A percentile compares a stretch with the other conserved stretches of the same genome.
phyloP scores from a whole-genome alignment of 1,140 invertebrate species.

The Hormaphis cornu region DNA sequence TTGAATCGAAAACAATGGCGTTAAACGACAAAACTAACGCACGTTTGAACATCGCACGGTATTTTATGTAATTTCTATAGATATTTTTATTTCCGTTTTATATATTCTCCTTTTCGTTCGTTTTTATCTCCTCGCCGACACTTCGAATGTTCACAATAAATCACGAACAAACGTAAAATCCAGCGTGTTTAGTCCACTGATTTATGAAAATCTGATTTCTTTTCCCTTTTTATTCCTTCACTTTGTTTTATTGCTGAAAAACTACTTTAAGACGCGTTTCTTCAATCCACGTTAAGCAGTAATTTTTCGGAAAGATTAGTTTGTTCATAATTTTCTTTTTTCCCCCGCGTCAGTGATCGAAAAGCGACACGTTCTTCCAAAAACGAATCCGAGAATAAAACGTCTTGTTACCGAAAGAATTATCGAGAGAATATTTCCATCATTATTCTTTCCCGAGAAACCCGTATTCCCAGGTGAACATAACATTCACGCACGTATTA shows the following conservation, averaged over 20 bases:
- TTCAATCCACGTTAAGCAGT: not conserved
- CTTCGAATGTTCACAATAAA: slow-evolving; percentile 6
- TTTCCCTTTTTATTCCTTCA: not conserved
- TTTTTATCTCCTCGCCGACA: slow-evolving; percentile 2
- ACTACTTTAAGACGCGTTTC: not conserved
- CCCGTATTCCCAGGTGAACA: too few relatives aligned
- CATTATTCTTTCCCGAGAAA: too few relatives aligned
- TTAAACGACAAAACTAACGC: not conserved
- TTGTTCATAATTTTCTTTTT: not conserved
- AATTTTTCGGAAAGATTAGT: not conserved
- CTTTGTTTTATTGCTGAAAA: slow-evolving; percentile 10
- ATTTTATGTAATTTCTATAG: slow-evolving; percentile 17
- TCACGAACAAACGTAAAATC: slow-evolving; percentile 16
- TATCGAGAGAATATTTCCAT: too few relatives aligned
- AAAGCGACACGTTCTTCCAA: not conserved
- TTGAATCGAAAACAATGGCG: too few relatives aligned
- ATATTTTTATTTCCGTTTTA: not conserved
- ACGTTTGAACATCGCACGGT: not conserved
- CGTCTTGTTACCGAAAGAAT: too few relatives aligned
- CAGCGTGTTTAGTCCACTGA: slow-evolving; percentile 6
- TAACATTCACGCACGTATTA: too few relatives aligned
- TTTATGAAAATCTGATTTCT: slow-evolving; percentile 28
- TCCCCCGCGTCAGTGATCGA: not conserved
- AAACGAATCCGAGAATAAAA: not conserved
- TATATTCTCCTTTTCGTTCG: not conserved